Evolutionary conservation across 2,113 vertebrate genomes (phyloP), one percentile per base, ranked within the genome.

Genomic region (Porphyrio hochstetteri): DNA sequence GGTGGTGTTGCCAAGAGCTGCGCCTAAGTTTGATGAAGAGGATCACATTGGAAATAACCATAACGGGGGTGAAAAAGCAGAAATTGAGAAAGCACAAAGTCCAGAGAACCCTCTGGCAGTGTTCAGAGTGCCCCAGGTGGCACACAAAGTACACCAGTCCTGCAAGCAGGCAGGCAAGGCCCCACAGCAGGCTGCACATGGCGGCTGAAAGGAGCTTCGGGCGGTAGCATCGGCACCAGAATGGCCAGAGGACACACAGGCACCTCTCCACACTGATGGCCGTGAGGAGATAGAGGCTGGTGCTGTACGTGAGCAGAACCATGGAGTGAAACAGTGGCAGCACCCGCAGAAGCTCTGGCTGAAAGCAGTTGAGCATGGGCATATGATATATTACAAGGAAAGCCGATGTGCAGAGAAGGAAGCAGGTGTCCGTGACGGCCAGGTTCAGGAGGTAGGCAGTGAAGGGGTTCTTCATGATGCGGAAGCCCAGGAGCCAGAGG

Each of bases 251-350:
- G 74, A 71, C 90, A 24, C 63, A 50, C 42, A 82, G 15, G 2
- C 95, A 93, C 46, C 96, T 94, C 75, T 97, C 96, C 59, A 93
- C 52, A 0, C 96, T 92, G 74, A 96, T 92, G 74, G 87, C 88
- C 4, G 82, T 79, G 53, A 96, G 93, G 57, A 96, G 85, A 1
- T 93, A 91, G 33, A 88, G 59, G 78, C 84, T 91, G 63, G 53
- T 33, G 57, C 88, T 88, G 88, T 91, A 88, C 0, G 4, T 88
- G 59, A 93, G 64, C 24, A 93, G 78, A 35, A 84, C 88, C 87
- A 88, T 61, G 68, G 77, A 71, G 74, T 92, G 86, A 40, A 93
- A 82, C 0, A 76, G 52, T 0, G 10, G 74, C 75, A 90, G 88
- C 52, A 44, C 72, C 56, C 1, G 9, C 29, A 36, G 16, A 38